A percentile compares a stretch with the other conserved stretches of the same genome.
phyloP scores from a whole-genome alignment of 2,113 vertebrate genomes.

The Atractosteus spatula region DNA sequence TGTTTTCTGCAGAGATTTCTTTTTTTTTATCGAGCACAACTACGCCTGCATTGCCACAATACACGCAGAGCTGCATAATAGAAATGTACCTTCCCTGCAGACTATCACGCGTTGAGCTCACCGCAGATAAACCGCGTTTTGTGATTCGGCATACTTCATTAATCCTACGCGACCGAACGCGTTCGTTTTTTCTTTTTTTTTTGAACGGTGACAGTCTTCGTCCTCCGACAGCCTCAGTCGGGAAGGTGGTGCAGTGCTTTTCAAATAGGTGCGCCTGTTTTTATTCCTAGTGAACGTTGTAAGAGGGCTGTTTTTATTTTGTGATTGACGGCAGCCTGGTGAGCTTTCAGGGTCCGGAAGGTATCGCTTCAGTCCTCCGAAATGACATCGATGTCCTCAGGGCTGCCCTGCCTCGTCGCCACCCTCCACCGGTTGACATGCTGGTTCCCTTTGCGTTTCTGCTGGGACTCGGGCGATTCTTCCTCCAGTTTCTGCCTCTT shows the following conservation, averaged over 20 bases:
- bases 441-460: conserved; percentile 72
- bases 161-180: not conserved
- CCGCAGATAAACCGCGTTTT: not conserved
- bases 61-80: not conserved
- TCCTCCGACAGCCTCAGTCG: too few relatives aligned
- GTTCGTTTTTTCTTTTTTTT: not conserved
- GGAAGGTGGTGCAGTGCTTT: too few relatives aligned
- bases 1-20: not conserved
- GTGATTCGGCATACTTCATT: not conserved
- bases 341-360: not conserved
- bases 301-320: not conserved
- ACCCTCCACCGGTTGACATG: conserved; percentile 71
- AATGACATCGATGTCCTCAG: conserved; percentile 65
- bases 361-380: conserved; percentile 61
- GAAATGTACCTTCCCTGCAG: not conserved
- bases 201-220: too few relatives aligned
- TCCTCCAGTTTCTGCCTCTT: conserved; percentile 78
- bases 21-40: not conserved
- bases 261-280: too few relatives aligned
- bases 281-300: not conserved
- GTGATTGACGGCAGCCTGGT: not conserved
- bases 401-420: conserved; percentile 60
- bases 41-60: not conserved
- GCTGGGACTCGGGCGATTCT: conserved; percentile 65
- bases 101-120: not conserved